Evolutionary conservation across 1,140 invertebrate species (phyloP).

Genomic region (Apis laboriosa): DNA sequence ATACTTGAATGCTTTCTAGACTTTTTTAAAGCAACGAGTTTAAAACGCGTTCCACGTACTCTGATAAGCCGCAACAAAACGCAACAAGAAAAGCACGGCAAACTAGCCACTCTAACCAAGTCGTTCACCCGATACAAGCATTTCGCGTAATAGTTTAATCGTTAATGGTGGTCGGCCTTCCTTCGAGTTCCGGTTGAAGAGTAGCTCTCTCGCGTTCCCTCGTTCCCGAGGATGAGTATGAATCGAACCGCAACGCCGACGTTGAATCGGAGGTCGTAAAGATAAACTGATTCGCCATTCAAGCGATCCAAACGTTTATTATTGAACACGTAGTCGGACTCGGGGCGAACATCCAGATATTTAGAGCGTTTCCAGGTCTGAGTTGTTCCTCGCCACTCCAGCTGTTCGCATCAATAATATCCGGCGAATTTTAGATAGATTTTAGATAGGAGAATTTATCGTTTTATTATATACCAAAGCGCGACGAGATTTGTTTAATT

Average conservation of each 20-base stretch:
- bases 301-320: slow-evolving; percentile 59
- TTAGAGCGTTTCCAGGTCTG: slow-evolving; percentile 60
- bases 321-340: slow-evolving; percentile 43
- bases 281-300: slow-evolving; percentile 48
- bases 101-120: neutral
- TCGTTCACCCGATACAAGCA: neutral
- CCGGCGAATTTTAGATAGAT: neutral
- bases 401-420: slow-evolving; percentile 13
- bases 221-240: neutral
- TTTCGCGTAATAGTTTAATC: slow-evolving; percentile 39
- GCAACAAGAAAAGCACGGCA: slow-evolving; percentile 10
- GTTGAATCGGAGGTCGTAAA: slow-evolving; percentile 39
- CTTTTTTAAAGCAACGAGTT: neutral
- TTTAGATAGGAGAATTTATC: no score
- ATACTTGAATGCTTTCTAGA: no score
- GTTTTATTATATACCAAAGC: no score
- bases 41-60: neutral
- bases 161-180: neutral
- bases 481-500: neutral
- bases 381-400: slow-evolving; percentile 27
- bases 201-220: neutral
- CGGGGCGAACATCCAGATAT: slow-evolving; percentile 42
- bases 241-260: neutral
- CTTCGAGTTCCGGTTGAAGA: slow-evolving; percentile 16
- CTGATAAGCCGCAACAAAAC: neutral